Conservation (phyloP, 2,888 invertebrate species). For the Thymelicus lineola region DNA sequence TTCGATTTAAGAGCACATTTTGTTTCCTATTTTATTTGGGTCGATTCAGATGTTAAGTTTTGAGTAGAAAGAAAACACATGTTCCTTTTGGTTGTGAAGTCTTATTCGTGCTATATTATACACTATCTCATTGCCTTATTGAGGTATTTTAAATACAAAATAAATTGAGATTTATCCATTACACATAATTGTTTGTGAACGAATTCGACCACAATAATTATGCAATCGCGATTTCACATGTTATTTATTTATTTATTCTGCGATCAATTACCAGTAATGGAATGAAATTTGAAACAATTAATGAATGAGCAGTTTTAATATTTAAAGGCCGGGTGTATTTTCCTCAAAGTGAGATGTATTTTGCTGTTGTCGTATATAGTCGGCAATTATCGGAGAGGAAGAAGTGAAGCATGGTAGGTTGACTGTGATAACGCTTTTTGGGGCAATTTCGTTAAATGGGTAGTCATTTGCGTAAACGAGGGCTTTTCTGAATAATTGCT, state of each 20-base stretch:
- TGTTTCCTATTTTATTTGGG: too few species aligned
- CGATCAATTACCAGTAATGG: not conserved
- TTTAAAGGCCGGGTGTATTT: constrained; percentile 7
- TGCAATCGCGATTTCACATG: too few species aligned
- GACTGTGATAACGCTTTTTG: constrained; percentile 38
- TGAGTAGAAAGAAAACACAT: too few species aligned
- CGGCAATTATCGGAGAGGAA: constrained; percentile 22
- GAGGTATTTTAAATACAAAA: too few species aligned
- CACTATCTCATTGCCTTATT: too few species aligned
- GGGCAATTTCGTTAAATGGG: constrained; percentile 38
- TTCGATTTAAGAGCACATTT: too few species aligned
- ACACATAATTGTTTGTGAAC: too few species aligned
- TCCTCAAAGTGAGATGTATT: not conserved
- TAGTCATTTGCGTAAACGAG: constrained; percentile 40
- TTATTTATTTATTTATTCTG: not conserved
- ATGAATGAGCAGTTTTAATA: not conserved
- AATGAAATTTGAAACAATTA: not conserved
- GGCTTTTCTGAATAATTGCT: constrained; percentile 39
- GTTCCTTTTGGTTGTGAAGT: too few species aligned
- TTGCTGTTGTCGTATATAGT: not conserved
- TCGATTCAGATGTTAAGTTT: too few species aligned
- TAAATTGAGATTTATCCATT: too few species aligned
- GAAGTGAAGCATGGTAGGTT: constrained; percentile 26
- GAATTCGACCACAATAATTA: too few species aligned
- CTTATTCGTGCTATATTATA: too few species aligned